Evolutionary conservation across 2,888 invertebrate genomes (phyloP).

Genomic region (Chrysodeixis includens): DNA sequence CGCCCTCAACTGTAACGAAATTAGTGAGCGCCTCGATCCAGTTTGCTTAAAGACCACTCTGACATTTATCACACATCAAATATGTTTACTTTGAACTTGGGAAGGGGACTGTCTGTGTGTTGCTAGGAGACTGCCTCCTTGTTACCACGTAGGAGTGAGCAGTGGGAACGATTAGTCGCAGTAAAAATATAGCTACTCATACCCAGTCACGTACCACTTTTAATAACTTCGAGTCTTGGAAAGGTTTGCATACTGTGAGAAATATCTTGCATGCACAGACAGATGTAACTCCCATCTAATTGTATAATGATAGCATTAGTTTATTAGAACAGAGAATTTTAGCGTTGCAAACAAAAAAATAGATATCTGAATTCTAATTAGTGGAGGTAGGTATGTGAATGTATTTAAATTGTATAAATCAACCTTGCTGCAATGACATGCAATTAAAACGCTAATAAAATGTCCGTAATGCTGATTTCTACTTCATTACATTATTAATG

Average conservation of each 20-base stretch:
- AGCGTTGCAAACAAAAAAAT: constrained; percentile 27
- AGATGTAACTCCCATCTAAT: constrained; percentile 17
- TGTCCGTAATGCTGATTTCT: constrained; percentile 22
- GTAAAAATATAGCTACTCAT: neutral
- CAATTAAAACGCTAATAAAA: constrained; percentile 49
- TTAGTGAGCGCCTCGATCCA: constrained; percentile 74
- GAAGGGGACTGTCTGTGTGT: constrained; percentile 36
- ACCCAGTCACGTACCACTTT: constrained; percentile 10
- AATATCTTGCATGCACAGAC: constrained; percentile 23
- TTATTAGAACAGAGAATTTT: constrained; percentile 13
- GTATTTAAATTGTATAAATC: constrained; percentile 53
- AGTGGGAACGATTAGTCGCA: constrained; percentile 14
- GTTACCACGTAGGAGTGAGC: neutral
- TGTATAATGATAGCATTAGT: constrained; percentile 18
- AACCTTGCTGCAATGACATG: constrained; percentile 63
- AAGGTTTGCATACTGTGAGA: constrained; percentile 26
- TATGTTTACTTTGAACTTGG: constrained; percentile 50
- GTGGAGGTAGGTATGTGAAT: constrained; percentile 56
- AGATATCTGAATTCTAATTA: constrained; percentile 48
- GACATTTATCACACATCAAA: constrained; percentile 79
- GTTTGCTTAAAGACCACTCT: constrained; percentile 84
- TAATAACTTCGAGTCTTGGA: constrained; percentile 12
- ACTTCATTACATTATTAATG: constrained; percentile 15
- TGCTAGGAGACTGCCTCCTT: constrained; percentile 21
- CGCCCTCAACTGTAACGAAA: constrained; percentile 81